Conservation (phyloP, 1,140 invertebrate species). For the Drosophila athabasca region DNA sequence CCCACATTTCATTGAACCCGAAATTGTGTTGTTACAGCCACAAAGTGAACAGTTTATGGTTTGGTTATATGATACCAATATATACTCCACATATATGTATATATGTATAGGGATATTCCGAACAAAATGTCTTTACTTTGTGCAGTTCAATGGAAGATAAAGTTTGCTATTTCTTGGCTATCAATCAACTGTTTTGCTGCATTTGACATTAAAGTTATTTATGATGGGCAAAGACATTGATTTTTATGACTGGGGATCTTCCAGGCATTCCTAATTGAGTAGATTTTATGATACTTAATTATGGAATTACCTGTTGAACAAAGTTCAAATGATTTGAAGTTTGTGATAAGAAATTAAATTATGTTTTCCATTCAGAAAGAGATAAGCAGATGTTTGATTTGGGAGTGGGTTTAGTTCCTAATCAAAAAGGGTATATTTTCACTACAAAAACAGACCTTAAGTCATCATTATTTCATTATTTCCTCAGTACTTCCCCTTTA, state of each 20-base stretch:
- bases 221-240: conserved; percentile 9
- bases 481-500: neutral
- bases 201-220: conserved; percentile 25
- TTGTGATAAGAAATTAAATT: no score
- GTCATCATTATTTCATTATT: no score
- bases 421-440: no score
- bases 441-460: no score
- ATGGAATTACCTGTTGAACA: no score
- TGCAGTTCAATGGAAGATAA: conserved; percentile 48
- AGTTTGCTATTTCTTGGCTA: conserved; percentile 19
- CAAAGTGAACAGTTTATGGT: no score
- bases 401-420: no score
- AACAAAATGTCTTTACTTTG: conserved; percentile 23
- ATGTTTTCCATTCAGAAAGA: no score
- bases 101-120: neutral
- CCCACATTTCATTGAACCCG: neutral
- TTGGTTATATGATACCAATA: conserved; percentile 28
- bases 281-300: conserved; percentile 14
- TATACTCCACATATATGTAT: conserved; percentile 7
- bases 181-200: conserved; percentile 22
- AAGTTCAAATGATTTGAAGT: no score
- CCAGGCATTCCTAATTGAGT: no score
- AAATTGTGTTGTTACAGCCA: conserved; percentile 23
- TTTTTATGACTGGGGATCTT: conserved; percentile 23
- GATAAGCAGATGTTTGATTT: no score